Evolutionary conservation across 2,113 vertebrate species (phyloP).

Genomic region (Morone saxatilis): DNA sequence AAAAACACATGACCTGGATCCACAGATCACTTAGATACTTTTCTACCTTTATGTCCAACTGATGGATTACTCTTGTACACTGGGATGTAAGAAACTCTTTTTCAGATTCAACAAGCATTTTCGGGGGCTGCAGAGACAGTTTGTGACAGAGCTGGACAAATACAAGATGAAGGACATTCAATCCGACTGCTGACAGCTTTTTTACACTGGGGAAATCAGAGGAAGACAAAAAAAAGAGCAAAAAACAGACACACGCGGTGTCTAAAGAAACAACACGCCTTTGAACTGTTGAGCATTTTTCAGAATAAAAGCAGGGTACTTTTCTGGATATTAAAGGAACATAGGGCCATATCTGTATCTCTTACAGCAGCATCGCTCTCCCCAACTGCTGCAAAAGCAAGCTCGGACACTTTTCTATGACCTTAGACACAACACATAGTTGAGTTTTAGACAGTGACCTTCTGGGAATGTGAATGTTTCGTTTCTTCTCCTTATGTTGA

Average conservation of each 20-base stretch:
- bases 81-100: slow-evolving; percentile 11
- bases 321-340: slow-evolving; percentile 85
- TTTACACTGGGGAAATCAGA: slow-evolving; percentile 51
- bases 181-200: slow-evolving; percentile 35
- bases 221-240: slow-evolving; percentile 22
- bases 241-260: slow-evolving; percentile 48
- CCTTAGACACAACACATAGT: slow-evolving; percentile 57
- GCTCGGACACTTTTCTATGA: slow-evolving; percentile 77
- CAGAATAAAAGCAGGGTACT: slow-evolving; percentile 85
- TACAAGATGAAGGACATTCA: slow-evolving; percentile 32
- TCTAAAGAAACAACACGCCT: slow-evolving; percentile 76
- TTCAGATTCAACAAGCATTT: slow-evolving; percentile 52
- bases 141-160: slow-evolving; percentile 23
- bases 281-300: slow-evolving; percentile 80
- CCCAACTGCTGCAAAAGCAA: slow-evolving; percentile 57
- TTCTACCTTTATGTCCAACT: slow-evolving; percentile 27
- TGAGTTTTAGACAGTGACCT: slow-evolving; percentile 42
- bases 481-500: slow-evolving; percentile 34
- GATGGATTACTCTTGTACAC: slow-evolving; percentile 34
- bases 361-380: slow-evolving; percentile 47
- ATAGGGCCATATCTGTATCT: slow-evolving; percentile 84
- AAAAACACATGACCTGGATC: slow-evolving; percentile 24
- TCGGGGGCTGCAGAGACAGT: slow-evolving; percentile 20
- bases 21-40: slow-evolving; percentile 14
- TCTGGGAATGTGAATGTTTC: slow-evolving; percentile 58